phyloP scores from a whole-genome alignment of 2,888 invertebrate species.

The Drosophila ustulata region DNA sequence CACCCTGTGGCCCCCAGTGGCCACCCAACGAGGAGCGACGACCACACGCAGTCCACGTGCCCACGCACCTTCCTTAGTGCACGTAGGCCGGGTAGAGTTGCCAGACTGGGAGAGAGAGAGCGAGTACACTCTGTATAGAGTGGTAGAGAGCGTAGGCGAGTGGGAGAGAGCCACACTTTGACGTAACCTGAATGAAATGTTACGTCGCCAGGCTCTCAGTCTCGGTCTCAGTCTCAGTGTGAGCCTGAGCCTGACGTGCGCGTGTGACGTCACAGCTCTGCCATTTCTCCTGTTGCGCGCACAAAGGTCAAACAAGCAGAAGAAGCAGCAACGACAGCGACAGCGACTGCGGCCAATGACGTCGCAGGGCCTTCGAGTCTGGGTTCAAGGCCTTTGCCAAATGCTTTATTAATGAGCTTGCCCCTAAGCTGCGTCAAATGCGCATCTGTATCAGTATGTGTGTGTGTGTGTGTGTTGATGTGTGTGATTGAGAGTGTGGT shows the following conservation, averaged over 20 bases:
- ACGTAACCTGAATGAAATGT: slow-evolving; percentile 55
- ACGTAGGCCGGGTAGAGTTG: slow-evolving; percentile 63
- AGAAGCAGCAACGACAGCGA: slow-evolving; percentile 9
- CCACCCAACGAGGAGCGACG: slow-evolving; percentile 26
- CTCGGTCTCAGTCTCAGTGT: too few species aligned
- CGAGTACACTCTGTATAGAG: neutral
- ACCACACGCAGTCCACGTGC: slow-evolving; percentile 44
- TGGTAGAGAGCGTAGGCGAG: slow-evolving; percentile 10
- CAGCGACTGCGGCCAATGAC: slow-evolving; percentile 39
- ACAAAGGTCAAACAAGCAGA: slow-evolving; percentile 42
- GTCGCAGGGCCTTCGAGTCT: slow-evolving; percentile 41
- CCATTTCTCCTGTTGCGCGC: slow-evolving; percentile 57
- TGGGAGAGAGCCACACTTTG: slow-evolving; percentile 54
- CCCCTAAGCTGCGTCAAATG: slow-evolving; percentile 30
- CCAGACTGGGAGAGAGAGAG: slow-evolving; percentile 31
- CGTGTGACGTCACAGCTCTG: slow-evolving; percentile 52
- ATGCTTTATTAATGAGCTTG: slow-evolving; percentile 52
- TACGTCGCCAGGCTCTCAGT: slow-evolving; percentile 30
- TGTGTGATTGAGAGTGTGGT: neutral
- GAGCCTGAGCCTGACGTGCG: slow-evolving; percentile 18
- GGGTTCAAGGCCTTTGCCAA: slow-evolving; percentile 52
- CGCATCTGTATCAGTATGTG: slow-evolving; percentile 8
- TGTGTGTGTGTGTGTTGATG: slow-evolving; percentile 8
- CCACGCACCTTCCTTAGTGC: slow-evolving; percentile 59
- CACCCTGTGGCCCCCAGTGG: neutral